Base-by-base conservation (phyloP, 2,888 invertebrate genomes). In the Baronia brevicornis region DNA sequence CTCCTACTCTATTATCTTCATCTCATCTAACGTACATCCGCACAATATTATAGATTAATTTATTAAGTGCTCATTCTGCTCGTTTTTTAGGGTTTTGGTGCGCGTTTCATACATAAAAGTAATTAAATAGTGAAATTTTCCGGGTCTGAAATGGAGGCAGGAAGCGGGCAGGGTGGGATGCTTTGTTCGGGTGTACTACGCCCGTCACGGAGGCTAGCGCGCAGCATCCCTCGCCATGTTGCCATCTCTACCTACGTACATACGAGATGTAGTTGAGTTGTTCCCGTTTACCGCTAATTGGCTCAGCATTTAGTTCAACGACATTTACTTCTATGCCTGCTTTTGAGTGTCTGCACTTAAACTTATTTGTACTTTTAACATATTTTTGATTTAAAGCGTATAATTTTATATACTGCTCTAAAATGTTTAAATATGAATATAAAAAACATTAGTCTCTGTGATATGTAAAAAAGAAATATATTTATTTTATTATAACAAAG, bases 191-290 rank as follows among this genome's bases (percentile, higher is more conserved):
- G 49, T 55, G 69, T 70, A 72, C 72, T 28, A 77, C 77, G 79
- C 73, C 73, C 77, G 77, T 48, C 60, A 39, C 46, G 48, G 72
- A 72, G 72, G 72, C 71, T 72, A 56, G 56, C 73, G 79, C 80
- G 78, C 82, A 79, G 78, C 78, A 72, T 77, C 79, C 78, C 64
- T 61, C 65, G 67, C 66, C 70, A 67, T 72, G 61, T 67, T 69
- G 55, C 52, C 60, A 54, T 59, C 46, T 36, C 42, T 39, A 39
- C 37, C 37, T 37, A 36, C 27, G 27, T 26, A 28, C 22, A 27
- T 25, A 27, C 36, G 32, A 42, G 36, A 22, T 23, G 23, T 36
- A 36, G 31, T 23, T 6, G 31, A 27, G 23, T 36, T 31, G 19
- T 31, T 23, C n/a, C 23, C 7, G 24, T 31, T 36, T 31, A 2